These are phyloP conservation scores for Lithophane leautieri DNA, from an alignment of 2,888 invertebrate genomes.

Conservation along the genomic window DNA sequence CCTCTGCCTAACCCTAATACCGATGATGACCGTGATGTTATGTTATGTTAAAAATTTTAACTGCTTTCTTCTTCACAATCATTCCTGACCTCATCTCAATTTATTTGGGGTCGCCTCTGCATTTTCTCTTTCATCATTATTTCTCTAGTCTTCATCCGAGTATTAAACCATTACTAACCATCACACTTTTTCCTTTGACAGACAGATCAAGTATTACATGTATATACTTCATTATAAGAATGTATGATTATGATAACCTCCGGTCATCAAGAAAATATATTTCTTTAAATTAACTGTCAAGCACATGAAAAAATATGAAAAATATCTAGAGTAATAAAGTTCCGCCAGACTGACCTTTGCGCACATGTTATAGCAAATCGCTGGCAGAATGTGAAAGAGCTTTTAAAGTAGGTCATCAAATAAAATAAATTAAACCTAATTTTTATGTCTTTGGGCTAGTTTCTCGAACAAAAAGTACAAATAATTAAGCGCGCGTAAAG, in stretches of 20 bases:
- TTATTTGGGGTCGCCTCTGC: neutral
- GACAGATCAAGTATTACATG: neutral
- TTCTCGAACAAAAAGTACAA: too few species aligned
- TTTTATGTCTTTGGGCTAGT: neutral
- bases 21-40: too few species aligned
- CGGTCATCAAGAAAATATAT: neutral
- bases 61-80: neutral
- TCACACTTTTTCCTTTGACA: neutral
- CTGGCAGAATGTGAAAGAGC: slow-evolving; percentile 5
- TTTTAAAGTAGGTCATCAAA: neutral
- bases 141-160: neutral
- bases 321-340: neutral
- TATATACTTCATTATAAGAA: neutral
- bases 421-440: neutral
- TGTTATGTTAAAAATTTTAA: neutral
- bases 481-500: too few species aligned
- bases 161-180: neutral
- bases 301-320: slow-evolving; percentile 1
- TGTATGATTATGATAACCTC: too few species aligned
- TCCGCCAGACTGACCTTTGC: neutral
- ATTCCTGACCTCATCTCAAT: neutral
- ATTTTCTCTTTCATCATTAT: neutral
- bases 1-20: too few species aligned
- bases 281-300: neutral
- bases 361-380: neutral